These are phyloP conservation scores for Brachystomella parvula DNA, from an alignment of 1,140 invertebrate genomes.

Conservation along the genomic window DNA sequence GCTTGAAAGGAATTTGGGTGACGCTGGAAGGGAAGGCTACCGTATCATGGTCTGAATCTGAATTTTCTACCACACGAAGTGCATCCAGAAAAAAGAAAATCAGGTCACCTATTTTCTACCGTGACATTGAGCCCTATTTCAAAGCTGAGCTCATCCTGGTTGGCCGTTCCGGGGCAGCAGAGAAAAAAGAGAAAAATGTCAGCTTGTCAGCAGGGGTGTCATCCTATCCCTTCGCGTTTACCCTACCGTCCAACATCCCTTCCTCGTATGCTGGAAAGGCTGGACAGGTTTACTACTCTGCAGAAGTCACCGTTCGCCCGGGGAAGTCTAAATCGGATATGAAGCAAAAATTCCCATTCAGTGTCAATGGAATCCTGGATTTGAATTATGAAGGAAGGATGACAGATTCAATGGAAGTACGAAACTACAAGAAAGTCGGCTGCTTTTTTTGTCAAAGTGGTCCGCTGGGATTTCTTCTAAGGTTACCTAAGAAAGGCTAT, in stretches of 20 bases:
- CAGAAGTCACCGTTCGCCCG: not conserved
- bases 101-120: not conserved
- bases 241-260: constrained; percentile 4
- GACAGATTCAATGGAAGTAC: not conserved
- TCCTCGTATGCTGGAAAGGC: constrained; percentile 12
- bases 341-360: constrained; percentile 15
- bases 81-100: not conserved
- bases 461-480: constrained; percentile 15
- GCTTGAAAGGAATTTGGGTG: constrained; percentile 4
- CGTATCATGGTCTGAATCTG: constrained; percentile 19
- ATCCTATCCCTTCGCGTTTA: not conserved
- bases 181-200: not conserved
- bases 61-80: not conserved
- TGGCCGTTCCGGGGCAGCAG: not conserved
- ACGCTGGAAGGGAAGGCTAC: constrained; percentile 19
- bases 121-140: constrained; percentile 13
- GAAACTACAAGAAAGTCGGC: constrained; percentile 15
- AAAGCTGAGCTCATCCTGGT: not conserved
- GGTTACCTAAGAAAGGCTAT: constrained; percentile 13
- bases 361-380: constrained; percentile 23
- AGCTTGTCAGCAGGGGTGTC: not conserved
- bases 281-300: constrained; percentile 14
- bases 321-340: not conserved
- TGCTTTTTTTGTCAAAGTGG: constrained; percentile 23
- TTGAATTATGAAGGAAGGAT: constrained; percentile 19